Evolutionary conservation across 35 echinoderm and acorn worm species (phyloP).

Genomic region (Holothuria glaberrima): DNA sequence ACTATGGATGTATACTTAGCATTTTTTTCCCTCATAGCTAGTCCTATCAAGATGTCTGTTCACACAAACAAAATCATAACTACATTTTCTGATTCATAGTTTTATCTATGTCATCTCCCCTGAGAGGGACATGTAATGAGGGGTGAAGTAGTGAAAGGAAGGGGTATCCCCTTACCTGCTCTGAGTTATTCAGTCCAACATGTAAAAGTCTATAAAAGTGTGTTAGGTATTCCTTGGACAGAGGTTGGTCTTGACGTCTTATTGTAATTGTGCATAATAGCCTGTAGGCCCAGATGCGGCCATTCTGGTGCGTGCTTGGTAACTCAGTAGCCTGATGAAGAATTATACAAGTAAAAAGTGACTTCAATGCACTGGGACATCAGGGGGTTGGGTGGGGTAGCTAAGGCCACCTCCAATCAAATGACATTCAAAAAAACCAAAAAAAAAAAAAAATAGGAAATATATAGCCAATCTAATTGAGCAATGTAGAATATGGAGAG

Average conservation of each 20-base stretch:
- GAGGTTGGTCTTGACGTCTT: conserved; percentile 79
- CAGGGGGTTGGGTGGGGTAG: neutral
- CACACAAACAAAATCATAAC: too few species aligned
- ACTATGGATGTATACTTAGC: too few species aligned
- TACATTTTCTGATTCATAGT: too few species aligned
- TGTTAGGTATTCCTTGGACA: conserved; percentile 85
- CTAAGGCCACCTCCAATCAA: neutral
- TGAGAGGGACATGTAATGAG: too few species aligned
- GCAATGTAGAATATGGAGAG: too few species aligned
- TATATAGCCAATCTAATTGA: too few species aligned
- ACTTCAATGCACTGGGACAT: neutral
- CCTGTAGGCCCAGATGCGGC: conserved; percentile 83
- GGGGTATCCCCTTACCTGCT: conserved; percentile 72
- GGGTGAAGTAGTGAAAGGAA: too few species aligned
- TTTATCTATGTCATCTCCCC: too few species aligned
- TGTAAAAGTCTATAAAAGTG: conserved; percentile 95
- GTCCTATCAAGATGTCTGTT: too few species aligned
- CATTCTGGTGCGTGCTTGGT: conserved; percentile 75
- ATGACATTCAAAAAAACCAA: neutral
- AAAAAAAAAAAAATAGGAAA: neutral
- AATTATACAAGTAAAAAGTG: neutral
- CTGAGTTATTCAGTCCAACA: conserved; percentile 87
- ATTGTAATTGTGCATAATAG: conserved; percentile 90
- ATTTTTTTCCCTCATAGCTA: too few species aligned
- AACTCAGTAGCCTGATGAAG: conserved; percentile 70